phyloP scores from a whole-genome alignment of 1,140 invertebrate species.

The Rhagoletis zephyria region DNA sequence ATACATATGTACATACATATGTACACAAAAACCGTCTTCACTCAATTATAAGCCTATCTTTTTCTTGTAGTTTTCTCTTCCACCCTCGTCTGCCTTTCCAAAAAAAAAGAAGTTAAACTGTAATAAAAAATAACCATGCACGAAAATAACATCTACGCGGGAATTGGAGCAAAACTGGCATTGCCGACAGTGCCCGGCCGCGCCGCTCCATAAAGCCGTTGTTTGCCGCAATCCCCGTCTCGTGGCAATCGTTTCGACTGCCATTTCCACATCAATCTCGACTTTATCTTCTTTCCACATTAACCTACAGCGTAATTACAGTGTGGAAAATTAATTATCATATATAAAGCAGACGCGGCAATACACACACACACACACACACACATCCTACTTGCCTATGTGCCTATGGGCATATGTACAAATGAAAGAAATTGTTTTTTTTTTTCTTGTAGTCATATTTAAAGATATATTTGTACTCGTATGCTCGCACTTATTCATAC shows the following conservation, averaged over 20 bases:
- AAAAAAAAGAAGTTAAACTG: conserved; percentile 1
- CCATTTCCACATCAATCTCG: conserved; percentile 43
- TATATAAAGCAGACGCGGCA: conserved; percentile 35
- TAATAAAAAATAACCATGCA: conserved; percentile 35
- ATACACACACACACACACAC: neutral
- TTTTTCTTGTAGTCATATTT: neutral
- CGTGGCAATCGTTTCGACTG: neutral
- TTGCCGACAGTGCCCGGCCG: neutral
- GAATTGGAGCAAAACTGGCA: conserved; percentile 44
- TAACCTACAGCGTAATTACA: conserved; percentile 49
- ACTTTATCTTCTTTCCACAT: conserved; percentile 32
- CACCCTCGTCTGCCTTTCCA: neutral
- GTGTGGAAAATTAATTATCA: conserved; percentile 52
- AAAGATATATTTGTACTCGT: too few species aligned
- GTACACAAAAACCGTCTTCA: too few species aligned
- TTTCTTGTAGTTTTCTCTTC: neutral
- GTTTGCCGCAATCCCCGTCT: neutral
- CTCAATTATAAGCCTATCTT: neutral
- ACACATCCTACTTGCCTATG: neutral
- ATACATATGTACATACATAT: neutral
- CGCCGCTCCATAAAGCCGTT: neutral
- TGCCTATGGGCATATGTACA: neutral
- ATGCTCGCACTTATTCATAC: conserved; percentile 19
- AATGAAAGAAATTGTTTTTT: neutral
- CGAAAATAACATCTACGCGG: conserved; percentile 36